A percentile compares a stretch with the other conserved stretches of the same genome.
phyloP scores from a whole-genome alignment of 1,140 invertebrate genomes.

The Spodoptera litura region DNA sequence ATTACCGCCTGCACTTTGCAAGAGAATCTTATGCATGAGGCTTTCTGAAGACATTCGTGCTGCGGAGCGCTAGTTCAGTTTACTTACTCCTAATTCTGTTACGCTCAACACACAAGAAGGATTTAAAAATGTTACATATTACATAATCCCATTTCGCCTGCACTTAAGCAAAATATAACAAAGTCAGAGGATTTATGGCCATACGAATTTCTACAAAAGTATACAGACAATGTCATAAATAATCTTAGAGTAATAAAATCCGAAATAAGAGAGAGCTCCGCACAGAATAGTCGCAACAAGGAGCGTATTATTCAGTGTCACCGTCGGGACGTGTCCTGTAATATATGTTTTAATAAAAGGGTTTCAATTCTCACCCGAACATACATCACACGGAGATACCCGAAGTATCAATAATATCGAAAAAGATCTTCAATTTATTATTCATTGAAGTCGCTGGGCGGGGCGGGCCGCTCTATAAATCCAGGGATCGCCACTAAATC shows the following conservation, averaged over 20 bases:
- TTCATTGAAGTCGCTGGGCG: constrained; percentile 70
- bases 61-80: constrained; percentile 7
- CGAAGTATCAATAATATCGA: constrained; percentile 76
- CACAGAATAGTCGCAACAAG: constrained; percentile 81
- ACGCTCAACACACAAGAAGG: not conserved
- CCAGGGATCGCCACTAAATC: constrained; percentile 69
- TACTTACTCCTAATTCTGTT: not conserved
- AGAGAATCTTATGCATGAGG: constrained; percentile 20
- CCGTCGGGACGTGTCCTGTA: constrained; percentile 76
- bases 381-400: constrained; percentile 73
- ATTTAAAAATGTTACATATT: not conserved
- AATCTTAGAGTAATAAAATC: constrained; percentile 79
- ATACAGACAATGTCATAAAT: constrained; percentile 70
- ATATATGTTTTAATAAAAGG: constrained; percentile 86
- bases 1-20: constrained; percentile 30
- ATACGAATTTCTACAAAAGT: constrained; percentile 48
- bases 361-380: constrained; percentile 77
- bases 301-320: constrained; percentile 84
- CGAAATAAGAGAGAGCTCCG: constrained; percentile 72
- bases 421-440: constrained; percentile 79
- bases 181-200: constrained; percentile 51
- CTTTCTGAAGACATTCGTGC: constrained; percentile 26
- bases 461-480: constrained; percentile 66
- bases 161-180: constrained; percentile 45
- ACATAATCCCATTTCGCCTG: constrained; percentile 13